Evolutionary conservation across 2,797 vertebrate species (phyloP), one percentile per base, ranked within the genome.

Genomic region (Vespertilio murinus): DNA sequence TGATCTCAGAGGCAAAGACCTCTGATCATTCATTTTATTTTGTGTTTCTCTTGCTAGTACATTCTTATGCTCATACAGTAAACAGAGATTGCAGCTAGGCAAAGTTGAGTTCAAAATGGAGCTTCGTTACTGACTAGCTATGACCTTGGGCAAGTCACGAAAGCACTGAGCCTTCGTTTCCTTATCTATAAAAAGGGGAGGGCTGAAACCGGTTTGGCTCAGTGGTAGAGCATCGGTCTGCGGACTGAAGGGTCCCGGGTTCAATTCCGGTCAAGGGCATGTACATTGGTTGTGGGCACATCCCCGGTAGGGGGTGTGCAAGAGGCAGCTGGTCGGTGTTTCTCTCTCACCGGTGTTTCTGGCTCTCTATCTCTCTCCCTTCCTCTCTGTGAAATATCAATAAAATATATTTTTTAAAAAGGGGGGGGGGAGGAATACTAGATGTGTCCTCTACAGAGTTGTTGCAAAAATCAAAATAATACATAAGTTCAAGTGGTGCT

Each of bases 401-500:
- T n/a, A n/a, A n/a, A n/a, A n/a, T n/a, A n/a, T n/a, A n/a, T n/a
- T n/a, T n/a, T n/a, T n/a, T n/a, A n/a, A n/a, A n/a, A n/a, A n/a
- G n/a, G n/a, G n/a, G n/a, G n/a, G n/a, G n/a, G 20, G 12, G 25
- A 23, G 40, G 25, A 59, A 35, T 70, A 89, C 49, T 33, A 45
- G 28, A 17, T 25, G 6, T 20, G 40, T 67, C 45, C 23, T 64
- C n/a, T 75, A 71, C 22, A 77, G 67, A 80, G 20, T 47, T 47
- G 74, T 14, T 47, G 14, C 45, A 59, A 77, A 94, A 90, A 67
- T 88, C 23, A 88, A 89, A 93, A 88, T 65, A 54, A 56, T 33
- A 45, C 5, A 22, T 35, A 79, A 74, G 17, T 16, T 85, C n/a
- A 74, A 16, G 33, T 56, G n/a, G 40, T 67, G 7, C 22, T 33